Evolutionary conservation across 2,797 vertebrate species (phyloP).

Genomic region (Martes flavigula): DNA sequence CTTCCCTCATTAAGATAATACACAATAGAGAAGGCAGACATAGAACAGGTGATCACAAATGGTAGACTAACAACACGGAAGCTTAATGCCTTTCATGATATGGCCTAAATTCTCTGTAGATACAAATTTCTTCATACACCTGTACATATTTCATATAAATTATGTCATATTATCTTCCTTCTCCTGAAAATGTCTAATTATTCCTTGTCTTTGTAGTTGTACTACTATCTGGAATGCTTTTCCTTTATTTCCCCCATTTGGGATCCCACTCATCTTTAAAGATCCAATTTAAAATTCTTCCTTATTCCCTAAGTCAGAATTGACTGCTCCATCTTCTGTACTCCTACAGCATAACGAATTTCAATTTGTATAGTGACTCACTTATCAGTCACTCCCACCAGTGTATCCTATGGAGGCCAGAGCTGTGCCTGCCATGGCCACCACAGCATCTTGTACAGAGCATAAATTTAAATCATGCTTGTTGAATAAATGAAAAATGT

Average conservation of each 20-base stretch:
- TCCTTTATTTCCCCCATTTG: background rate
- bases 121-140: background rate
- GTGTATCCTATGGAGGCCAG: background rate
- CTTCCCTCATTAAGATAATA: background rate
- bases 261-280: slow-evolving; percentile 43
- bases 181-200: background rate
- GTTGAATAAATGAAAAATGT: slow-evolving; percentile 29
- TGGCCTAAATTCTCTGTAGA: background rate
- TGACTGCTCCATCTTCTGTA: slow-evolving; percentile 42
- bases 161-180: background rate
- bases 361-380: slow-evolving; percentile 59
- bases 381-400: slow-evolving; percentile 34
- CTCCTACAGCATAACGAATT: slow-evolving; percentile 46
- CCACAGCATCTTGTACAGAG: background rate
- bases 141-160: background rate
- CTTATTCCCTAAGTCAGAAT: slow-evolving; percentile 45
- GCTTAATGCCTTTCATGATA: background rate
- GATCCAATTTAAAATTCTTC: background rate
- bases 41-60: background rate
- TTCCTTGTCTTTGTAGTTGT: background rate
- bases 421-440: background rate
- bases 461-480: slow-evolving; percentile 34
- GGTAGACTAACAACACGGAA: background rate
- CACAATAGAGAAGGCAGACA: background rate
- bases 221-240: background rate